Evolutionary conservation across 2,888 invertebrate species (phyloP).

Genomic region (Neoscelio sp.): DNA sequence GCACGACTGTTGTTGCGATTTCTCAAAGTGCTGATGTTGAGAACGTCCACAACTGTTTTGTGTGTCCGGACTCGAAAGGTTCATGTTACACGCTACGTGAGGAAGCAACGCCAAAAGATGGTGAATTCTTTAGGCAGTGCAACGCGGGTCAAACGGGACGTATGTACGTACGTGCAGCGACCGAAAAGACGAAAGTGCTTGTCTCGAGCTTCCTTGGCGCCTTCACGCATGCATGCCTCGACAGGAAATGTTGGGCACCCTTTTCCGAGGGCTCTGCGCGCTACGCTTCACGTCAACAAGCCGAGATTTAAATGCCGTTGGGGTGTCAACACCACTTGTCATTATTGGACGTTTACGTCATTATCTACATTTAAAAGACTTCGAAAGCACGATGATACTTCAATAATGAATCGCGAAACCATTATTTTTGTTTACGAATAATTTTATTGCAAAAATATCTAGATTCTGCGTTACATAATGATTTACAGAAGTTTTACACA

Average conservation of each 20-base stretch:
- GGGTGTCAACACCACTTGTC: too few relatives aligned
- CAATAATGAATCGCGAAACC: too few relatives aligned
- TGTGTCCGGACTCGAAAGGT: conserved; percentile 36
- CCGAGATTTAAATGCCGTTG: conserved; percentile 31
- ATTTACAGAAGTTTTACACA: too few relatives aligned
- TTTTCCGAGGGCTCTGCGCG: conserved; percentile 14
- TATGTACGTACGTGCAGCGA: conserved; percentile 52
- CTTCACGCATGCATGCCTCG: conserved; percentile 63
- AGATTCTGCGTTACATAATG: too few relatives aligned
- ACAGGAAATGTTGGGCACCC: conserved; percentile 35
- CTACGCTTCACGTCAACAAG: conserved; percentile 43
- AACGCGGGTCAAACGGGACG: conserved; percentile 44
- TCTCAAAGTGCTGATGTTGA: conserved; percentile 30
- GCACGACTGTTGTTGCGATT: conserved; percentile 16
- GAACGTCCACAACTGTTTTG: conserved; percentile 35
- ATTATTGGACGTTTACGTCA: too few relatives aligned
- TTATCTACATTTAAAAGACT: too few relatives aligned
- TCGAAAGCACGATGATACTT: too few relatives aligned
- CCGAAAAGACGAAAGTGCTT: conserved; percentile 63
- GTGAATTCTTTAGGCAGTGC: conserved; percentile 49
- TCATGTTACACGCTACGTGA: conserved; percentile 52
- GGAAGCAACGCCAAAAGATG: conserved; percentile 53
- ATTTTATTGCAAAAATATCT: too few relatives aligned
- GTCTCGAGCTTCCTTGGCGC: conserved; percentile 55
- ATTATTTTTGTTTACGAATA: too few relatives aligned